Percentiles rank a stretch among this genome's conserved stretches.
These are phyloP conservation scores for Myotis vivesi DNA, from an alignment of 2,797 vertebrate genomes.

Conservation along the genomic window DNA sequence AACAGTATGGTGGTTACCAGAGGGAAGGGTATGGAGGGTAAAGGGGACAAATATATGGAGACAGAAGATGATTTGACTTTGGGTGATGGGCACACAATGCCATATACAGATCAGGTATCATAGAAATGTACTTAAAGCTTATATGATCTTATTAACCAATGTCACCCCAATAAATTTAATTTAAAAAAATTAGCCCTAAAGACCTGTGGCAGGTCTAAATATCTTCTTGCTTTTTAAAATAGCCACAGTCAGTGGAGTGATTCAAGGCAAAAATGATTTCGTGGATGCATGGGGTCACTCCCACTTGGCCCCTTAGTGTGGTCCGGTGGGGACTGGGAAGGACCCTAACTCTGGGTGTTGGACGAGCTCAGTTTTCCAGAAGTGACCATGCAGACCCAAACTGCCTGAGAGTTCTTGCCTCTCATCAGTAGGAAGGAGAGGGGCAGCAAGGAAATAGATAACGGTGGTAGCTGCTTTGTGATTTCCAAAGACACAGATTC, in stretches of 20 bases:
- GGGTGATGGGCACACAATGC: background rate
- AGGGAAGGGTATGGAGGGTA: background rate
- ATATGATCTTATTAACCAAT: background rate
- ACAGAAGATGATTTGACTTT: background rate
- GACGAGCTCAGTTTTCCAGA: background rate
- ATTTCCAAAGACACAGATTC: background rate
- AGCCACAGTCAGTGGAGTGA: background rate
- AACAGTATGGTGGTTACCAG: background rate
- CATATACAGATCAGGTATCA: background rate
- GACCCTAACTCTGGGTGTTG: background rate
- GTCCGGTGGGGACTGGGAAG: background rate
- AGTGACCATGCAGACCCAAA: background rate
- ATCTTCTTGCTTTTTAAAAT: background rate
- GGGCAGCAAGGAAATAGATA: background rate
- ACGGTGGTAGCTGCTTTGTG: background rate
- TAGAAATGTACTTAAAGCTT: background rate
- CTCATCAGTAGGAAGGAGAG: background rate
- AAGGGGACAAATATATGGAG: background rate
- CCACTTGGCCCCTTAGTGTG: background rate
- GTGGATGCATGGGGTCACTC: background rate
- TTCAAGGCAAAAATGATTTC: background rate
- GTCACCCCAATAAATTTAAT: background rate
- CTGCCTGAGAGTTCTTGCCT: background rate
- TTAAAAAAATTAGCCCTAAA: background rate
- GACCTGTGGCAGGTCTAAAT: background rate